phyloP scores from a whole-genome alignment of 1,140 invertebrate genomes.

The Zaprionus ornatus region DNA sequence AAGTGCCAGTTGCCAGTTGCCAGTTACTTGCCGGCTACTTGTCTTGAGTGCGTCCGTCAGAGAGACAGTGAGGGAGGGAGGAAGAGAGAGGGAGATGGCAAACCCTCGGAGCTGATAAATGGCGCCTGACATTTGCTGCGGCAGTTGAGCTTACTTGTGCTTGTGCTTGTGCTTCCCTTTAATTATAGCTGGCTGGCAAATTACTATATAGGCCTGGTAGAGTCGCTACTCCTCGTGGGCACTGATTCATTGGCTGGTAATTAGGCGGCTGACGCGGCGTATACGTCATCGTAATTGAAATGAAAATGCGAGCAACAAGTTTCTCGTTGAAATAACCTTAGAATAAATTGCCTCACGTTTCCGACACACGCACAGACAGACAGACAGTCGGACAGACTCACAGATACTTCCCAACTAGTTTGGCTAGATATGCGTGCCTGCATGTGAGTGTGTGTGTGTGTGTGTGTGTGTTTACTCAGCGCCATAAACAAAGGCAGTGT shows the following conservation, averaged over 20 bases:
- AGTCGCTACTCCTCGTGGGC: slow-evolving; percentile 28
- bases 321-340: slow-evolving; percentile 76
- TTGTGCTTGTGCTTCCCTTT: slow-evolving; percentile 43
- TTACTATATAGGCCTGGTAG: slow-evolving; percentile 30
- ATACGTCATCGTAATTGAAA: slow-evolving; percentile 81
- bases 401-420: slow-evolving; percentile 48
- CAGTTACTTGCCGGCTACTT: slow-evolving; percentile 39
- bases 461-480: slow-evolving; percentile 37
- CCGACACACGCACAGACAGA: slow-evolving; percentile 50
- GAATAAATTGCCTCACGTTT: slow-evolving; percentile 81
- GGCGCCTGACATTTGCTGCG: slow-evolving; percentile 49
- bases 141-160: slow-evolving; percentile 49
- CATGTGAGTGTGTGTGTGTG: slow-evolving; percentile 30
- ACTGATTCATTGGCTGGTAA: slow-evolving; percentile 69
- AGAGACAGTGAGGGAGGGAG: not conserved
- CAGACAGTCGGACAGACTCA: slow-evolving; percentile 11
- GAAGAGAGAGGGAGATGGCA: not conserved
- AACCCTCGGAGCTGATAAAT: slow-evolving; percentile 50
- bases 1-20: slow-evolving; percentile 51
- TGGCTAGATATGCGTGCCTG: slow-evolving; percentile 21
- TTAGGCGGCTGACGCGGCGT: slow-evolving; percentile 56
- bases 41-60: slow-evolving; percentile 38
- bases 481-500: slow-evolving; percentile 70
- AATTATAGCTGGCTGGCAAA: slow-evolving; percentile 53
- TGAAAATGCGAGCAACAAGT: slow-evolving; percentile 79